Evolutionary conservation across 2,113 vertebrate species (phyloP).

Genomic region (Stictonetta naevosa): DNA sequence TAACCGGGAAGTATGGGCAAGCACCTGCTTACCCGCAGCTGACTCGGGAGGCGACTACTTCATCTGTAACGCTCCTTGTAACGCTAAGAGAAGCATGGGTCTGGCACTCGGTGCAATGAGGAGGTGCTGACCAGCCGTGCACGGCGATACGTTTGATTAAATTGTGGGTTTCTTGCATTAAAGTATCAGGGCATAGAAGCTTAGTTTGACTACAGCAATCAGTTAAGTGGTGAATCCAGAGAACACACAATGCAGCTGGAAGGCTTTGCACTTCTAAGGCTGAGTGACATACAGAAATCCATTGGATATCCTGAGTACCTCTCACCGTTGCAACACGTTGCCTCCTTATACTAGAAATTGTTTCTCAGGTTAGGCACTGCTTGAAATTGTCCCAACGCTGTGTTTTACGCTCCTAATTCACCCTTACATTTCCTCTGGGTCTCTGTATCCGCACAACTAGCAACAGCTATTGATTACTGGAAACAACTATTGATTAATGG

Average conservation of each 20-base stretch:
- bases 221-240: neutral
- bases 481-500: no score
- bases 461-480: neutral
- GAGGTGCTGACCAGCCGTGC: neutral
- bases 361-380: neutral
- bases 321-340: neutral
- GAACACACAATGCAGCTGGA: neutral
- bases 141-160: neutral
- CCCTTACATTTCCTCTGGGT: neutral
- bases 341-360: accelerated
- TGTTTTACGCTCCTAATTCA: neutral
- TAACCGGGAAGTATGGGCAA: neutral
- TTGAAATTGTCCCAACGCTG: neutral
- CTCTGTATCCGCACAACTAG: neutral
- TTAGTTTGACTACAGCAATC: neutral
- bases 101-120: neutral
- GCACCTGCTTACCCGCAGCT: neutral
- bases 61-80: neutral
- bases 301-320: neutral
- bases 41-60: neutral
- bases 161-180: neutral
- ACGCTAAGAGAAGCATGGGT: neutral
- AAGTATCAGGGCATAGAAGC: neutral
- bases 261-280: neutral
- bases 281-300: neutral